Evolutionary conservation across 2,888 invertebrate species (phyloP).

Genomic region (Metacarcinus magister): DNA sequence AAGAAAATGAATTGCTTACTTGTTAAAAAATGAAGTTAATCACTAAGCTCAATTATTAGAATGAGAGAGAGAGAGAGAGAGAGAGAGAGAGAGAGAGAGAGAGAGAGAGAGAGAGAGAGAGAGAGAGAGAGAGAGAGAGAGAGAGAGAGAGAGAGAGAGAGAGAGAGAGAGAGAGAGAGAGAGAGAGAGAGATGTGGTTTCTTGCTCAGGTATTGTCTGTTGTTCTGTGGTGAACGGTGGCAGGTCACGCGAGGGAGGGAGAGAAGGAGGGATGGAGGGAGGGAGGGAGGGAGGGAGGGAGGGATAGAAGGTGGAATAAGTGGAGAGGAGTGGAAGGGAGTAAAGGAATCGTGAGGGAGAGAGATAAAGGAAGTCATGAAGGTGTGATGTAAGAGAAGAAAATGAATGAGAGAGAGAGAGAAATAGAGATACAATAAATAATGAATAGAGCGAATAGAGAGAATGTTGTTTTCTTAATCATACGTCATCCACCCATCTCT

Average conservation of each 20-base stretch:
- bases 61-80: too few relatives aligned
- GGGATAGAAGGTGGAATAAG: not conserved
- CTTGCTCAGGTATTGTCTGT: not conserved
- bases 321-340: not conserved
- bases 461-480: not conserved
- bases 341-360: not conserved
- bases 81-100: too few relatives aligned
- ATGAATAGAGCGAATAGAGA: not conserved
- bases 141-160: too few relatives aligned
- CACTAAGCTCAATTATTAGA: too few relatives aligned
- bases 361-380: not conserved
- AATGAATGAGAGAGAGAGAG: too few relatives aligned
- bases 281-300: not conserved
- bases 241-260: slow-evolving; percentile 31
- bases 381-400: not conserved
- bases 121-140: too few relatives aligned
- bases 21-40: too few relatives aligned
- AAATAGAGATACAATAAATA: too few relatives aligned
- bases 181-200: too few relatives aligned
- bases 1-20: not conserved
- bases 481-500: not conserved
- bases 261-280: not conserved
- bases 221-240: not conserved
- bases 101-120: too few relatives aligned
- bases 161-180: too few relatives aligned